These are phyloP conservation scores for Eleutherodactylus coqui DNA, from an alignment of 2,797 vertebrate genomes.

Conservation along the genomic window DNA sequence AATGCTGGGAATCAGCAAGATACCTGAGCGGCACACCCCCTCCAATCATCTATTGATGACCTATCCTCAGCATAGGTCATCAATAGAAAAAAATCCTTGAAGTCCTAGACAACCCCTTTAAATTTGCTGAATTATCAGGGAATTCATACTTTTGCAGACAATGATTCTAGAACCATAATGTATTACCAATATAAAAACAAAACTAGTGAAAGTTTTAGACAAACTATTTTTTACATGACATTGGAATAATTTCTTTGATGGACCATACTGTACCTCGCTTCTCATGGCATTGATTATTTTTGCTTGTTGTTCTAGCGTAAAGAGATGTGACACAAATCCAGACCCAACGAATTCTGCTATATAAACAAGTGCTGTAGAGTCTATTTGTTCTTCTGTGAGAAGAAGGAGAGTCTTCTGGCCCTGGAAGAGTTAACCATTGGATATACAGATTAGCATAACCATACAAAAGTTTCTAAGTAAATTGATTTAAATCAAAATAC, in stretches of 20 bases:
- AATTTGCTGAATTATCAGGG: too few species aligned
- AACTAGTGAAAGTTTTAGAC: too few species aligned
- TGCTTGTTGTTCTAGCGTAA: slow-evolving; percentile 55
- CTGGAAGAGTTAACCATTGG: not conserved
- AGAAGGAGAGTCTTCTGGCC: slow-evolving; percentile 52
- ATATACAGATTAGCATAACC: not conserved
- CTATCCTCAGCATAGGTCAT: too few species aligned
- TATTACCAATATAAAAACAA: too few species aligned
- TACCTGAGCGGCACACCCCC: too few species aligned
- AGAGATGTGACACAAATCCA: slow-evolving; percentile 57
- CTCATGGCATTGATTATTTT: slow-evolving; percentile 46
- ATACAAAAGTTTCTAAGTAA: too few species aligned
- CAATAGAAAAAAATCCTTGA: too few species aligned
- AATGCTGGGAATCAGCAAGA: too few species aligned
- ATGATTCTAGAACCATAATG: too few species aligned
- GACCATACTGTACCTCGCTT: slow-evolving; percentile 40
- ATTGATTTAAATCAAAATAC: not conserved
- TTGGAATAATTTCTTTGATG: not conserved
- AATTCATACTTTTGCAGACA: too few species aligned
- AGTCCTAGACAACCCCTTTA: too few species aligned
- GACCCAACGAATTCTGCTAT: slow-evolving; percentile 48
- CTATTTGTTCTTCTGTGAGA: slow-evolving; percentile 53
- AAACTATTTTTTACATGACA: not conserved
- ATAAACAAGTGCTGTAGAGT: slow-evolving; percentile 53
- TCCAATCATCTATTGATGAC: too few species aligned